Evolutionary conservation across 2,113 vertebrate genomes (phyloP), one percentile per base, ranked within the genome.

Genomic region (Melospiza georgiana): DNA sequence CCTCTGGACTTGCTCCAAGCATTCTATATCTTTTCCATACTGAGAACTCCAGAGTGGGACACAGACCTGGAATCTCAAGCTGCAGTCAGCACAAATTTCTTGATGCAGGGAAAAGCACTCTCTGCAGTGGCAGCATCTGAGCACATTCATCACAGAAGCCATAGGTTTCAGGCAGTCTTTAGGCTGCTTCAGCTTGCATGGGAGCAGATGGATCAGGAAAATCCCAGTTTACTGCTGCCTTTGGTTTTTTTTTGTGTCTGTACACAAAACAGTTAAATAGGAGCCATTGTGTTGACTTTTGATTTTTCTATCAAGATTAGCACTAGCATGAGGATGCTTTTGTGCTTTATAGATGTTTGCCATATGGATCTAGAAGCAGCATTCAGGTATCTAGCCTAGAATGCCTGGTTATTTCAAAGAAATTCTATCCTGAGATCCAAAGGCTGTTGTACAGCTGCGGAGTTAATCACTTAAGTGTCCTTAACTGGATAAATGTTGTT

Each of bases 221-320:
- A n/a, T 31, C 5, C 0, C 0, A 0, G 5, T 55, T 82, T 52
- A 4, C 31, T 77, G 6, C 7, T 0, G 0, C 23, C 39, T 73
- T 87, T 59, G 48, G 8, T 3, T 52, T 10, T 37, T 52, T 35
- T 39, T 58, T 31, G 11, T 6, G 16, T 16, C 43, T 69, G 14
- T 65, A 65, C 17, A 65, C 25, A 59, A 54, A 62, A 80, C 6
- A 75, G 10, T 12, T 33, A 33, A 66, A 43, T 51, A 37, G 21
- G 3, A 91, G 10, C 24, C 62, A 43, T 10, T 2, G 0, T 22
- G 23, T 73, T 73, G 33, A 30, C 7, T 39, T 86, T 37, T 30
- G 20, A 41, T 74, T 39, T 17, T 77, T 52, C 46, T 89, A 2
- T 65, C 37, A 30, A n/a, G 35, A 25, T 27, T 65, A 75, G 33